Conservation (phyloP, 2,888 invertebrate genomes). For the Calephelis perditalis region DNA sequence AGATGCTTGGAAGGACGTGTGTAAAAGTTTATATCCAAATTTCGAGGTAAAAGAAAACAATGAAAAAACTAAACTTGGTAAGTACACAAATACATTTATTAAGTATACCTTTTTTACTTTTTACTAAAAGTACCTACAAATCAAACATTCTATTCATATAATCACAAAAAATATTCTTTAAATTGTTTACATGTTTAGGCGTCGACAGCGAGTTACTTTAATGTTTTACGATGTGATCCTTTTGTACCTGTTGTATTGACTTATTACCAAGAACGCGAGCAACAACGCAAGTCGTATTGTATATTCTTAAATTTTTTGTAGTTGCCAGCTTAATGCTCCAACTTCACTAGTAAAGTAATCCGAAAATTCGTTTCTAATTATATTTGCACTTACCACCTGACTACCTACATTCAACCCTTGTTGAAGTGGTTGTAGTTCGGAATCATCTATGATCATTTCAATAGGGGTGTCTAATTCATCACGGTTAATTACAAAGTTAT, state of each 20-base stretch:
- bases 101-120: constrained; percentile 18
- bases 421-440: constrained; percentile 20
- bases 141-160: constrained; percentile 29
- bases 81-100: constrained; percentile 23
- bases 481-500: no score
- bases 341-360: constrained; percentile 26
- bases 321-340: constrained; percentile 13
- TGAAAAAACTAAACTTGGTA: constrained; percentile 31
- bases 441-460: constrained; percentile 24
- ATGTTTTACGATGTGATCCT: constrained; percentile 4
- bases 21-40: constrained; percentile 31
- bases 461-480: no score
- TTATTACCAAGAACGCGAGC: constrained; percentile 26
- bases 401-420: neutral
- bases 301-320: neutral
- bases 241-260: constrained; percentile 29
- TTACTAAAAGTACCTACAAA: constrained; percentile 30
- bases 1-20: constrained; percentile 32
- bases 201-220: constrained; percentile 20
- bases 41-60: constrained; percentile 28
- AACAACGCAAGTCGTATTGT: constrained; percentile 26
- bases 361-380: constrained; percentile 24
- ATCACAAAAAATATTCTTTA: neutral
- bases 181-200: constrained; percentile 28
- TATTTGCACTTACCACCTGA: constrained; percentile 18